Percentiles rank a stretch among this genome's conserved stretches.
phyloP scores from a whole-genome alignment of 2,113 vertebrate species.

The Felis catus region DNA sequence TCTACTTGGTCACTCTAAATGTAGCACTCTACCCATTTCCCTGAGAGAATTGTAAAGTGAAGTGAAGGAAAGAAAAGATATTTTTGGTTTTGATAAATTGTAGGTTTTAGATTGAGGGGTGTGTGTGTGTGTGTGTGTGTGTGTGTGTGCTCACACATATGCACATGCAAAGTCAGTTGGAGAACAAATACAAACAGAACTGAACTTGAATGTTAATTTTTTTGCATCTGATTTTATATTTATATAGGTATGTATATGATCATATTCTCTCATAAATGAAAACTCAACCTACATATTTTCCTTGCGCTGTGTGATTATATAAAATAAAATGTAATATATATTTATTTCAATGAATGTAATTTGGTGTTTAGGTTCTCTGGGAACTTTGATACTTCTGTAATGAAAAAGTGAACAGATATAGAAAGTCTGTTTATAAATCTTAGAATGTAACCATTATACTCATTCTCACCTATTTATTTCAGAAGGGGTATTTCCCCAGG shows the following conservation, averaged over 20 bases:
- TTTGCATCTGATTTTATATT: neutral
- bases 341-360: neutral
- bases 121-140: neutral
- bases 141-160: neutral
- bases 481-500: neutral
- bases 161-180: neutral
- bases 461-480: neutral
- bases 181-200: neutral
- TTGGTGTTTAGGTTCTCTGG: neutral
- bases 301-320: neutral
- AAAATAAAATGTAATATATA: neutral
- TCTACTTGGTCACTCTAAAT: neutral
- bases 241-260: neutral
- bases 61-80: neutral
- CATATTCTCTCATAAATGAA: neutral
- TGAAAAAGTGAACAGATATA: neutral
- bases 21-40: neutral
- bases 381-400: neutral
- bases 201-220: neutral
- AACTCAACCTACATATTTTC: neutral
- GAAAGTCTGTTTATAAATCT: neutral
- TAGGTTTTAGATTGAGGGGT: neutral
- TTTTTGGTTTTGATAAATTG: neutral
- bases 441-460: neutral
- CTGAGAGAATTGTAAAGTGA: constrained; percentile 16